Evolutionary conservation across 1,140 invertebrate species (phyloP), one percentile per base, ranked within the genome.

Genomic region (Drosophila insularis): DNA sequence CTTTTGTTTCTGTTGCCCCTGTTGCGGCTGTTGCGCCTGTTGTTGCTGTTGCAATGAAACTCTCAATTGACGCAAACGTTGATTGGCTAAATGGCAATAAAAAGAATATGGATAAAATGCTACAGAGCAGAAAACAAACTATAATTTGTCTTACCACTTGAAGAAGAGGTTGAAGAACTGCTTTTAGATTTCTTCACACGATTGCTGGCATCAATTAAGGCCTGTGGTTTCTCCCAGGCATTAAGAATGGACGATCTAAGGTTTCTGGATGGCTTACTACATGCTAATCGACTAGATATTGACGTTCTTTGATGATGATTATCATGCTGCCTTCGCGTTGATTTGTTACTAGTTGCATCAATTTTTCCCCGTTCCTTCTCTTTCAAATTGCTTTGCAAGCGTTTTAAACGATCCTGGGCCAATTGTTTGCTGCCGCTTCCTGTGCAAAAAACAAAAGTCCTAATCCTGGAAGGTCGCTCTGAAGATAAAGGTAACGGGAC

Each of bases 321-420:
- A n/a, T n/a, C n/a, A n/a, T 37, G 35, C 0, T 37, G 23, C 2
- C 27, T 72, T 75, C 17, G 56, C 61, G 35, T 3, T 37, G 35
- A 37, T 13, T 14, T 39, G 31, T n/a, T 55, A 13, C 37, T 50
- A 10, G 43, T 1, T 50, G 4, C 27, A 5, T 27, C 27, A 11
- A 11, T 19, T 10, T 50, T 1, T 7, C 56, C 40, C 40, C 82
- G 84, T 5, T 21, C 11, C 8, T 50, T 0, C 4, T 63, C 50
- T 37, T 82, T 87, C 4, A 91, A 50, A 23, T 63, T 71, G 1
- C 46, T 39, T 54, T 91, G 90, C 59, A 91, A 55, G 1, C 90
- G 69, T 35, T 90, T 90, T 0, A 91, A 77, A 10, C 90, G 87
- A 21, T 84, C 75, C 59, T 91, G 90, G 0, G 90, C 90, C 1